These are phyloP conservation scores for Nymphicus hollandicus DNA, from an alignment of 2,113 vertebrate species.

Conservation along the genomic window DNA sequence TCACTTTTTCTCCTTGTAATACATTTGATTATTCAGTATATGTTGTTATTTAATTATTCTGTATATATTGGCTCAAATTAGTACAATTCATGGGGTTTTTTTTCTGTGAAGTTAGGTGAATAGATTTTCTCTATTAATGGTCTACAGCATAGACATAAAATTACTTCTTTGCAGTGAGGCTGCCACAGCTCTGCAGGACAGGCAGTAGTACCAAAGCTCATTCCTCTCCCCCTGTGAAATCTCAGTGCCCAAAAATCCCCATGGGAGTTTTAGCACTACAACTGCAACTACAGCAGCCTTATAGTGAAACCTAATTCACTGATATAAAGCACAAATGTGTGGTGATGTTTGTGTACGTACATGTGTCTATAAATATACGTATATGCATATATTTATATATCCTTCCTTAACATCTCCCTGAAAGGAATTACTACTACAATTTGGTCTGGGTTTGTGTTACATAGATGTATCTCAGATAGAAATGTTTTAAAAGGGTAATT, in stretches of 20 bases:
- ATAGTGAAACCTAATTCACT: not conserved
- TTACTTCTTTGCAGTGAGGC: not conserved
- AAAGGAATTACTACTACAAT: not conserved
- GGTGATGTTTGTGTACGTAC: not conserved
- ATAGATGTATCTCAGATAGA: not conserved
- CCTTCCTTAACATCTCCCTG: not conserved
- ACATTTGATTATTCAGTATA: not conserved
- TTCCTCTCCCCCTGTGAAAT: not conserved
- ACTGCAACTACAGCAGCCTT: not conserved
- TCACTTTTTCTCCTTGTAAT: not conserved
- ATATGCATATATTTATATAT: not conserved
- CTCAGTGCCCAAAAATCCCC: not conserved
- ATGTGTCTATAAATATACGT: not conserved
- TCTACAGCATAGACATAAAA: not conserved
- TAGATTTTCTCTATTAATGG: not conserved
- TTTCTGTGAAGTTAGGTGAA: not conserved
- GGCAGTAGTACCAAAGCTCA: no score
- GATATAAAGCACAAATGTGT: not conserved
- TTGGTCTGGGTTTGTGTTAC: not conserved
- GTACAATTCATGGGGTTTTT: not conserved
- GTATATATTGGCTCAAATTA: not conserved
- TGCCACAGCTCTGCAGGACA: not conserved
- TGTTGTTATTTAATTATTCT: not conserved
- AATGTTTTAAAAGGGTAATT: not conserved
- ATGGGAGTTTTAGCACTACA: not conserved